Conservation (phyloP, 2,797 vertebrate genomes). For the Caiman crocodilus region DNA sequence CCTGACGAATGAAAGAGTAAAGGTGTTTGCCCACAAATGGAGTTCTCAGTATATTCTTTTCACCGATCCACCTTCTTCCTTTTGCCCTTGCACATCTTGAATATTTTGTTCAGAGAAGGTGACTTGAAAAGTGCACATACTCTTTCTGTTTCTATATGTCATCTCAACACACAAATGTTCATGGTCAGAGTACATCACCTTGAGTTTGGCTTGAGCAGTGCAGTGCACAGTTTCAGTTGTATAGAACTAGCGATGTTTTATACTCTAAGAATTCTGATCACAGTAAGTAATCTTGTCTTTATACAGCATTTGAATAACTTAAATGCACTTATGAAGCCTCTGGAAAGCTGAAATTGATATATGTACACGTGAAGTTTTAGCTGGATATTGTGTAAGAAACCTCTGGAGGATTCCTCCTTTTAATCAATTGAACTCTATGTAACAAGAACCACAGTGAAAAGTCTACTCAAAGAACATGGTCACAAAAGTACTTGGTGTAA, state of each 20-base stretch:
- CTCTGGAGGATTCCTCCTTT: constrained; percentile 9
- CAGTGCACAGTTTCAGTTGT: not conserved
- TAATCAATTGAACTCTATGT: constrained; percentile 35
- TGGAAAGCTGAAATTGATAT: constrained; percentile 19
- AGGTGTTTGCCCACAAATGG: not conserved
- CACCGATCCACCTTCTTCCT: not conserved
- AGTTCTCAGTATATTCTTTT: not conserved
- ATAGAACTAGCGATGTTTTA: not conserved
- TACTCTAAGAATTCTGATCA: constrained; percentile 8
- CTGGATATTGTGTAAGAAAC: not conserved
- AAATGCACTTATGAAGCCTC: not conserved
- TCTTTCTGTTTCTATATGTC: not conserved
- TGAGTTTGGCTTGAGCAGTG: not conserved
- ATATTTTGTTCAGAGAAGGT: not conserved
- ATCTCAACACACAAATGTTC: not conserved
- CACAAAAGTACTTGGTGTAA: not conserved
- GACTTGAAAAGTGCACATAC: not conserved
- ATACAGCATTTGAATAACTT: not conserved
- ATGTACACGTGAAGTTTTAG: constrained; percentile 5
- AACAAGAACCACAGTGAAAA: constrained; percentile 30
- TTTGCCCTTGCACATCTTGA: not conserved
- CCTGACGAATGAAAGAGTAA: not conserved
- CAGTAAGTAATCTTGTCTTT: not conserved
- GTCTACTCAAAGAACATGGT: constrained; percentile 39
- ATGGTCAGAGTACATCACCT: not conserved